Conservation (phyloP, 2,888 invertebrate genomes). For the Andrena hattorfiana region DNA sequence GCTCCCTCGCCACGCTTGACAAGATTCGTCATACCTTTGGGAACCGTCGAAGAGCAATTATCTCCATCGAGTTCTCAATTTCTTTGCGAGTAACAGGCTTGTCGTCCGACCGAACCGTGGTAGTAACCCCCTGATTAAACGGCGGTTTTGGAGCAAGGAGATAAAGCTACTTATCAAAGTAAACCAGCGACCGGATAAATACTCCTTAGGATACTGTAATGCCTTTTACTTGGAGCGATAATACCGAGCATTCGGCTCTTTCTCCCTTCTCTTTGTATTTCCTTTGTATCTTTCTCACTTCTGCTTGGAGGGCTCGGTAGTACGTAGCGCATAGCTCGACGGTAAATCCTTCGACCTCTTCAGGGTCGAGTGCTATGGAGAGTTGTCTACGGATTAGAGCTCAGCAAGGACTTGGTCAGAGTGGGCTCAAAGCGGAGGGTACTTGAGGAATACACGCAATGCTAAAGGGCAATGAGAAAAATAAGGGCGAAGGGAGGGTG, state of each 20-base stretch:
- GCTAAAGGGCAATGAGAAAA: conserved; percentile 64
- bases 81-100: not conserved
- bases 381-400: conserved; percentile 75
- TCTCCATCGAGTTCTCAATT: not conserved
- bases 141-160: conserved; percentile 16
- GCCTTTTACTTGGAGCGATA: conserved; percentile 61
- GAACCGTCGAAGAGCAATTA: no score
- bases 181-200: conserved; percentile 44
- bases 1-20: conserved; percentile 69
- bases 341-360: conserved; percentile 72
- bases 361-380: conserved; percentile 68
- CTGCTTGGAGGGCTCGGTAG: conserved; percentile 44
- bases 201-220: conserved; percentile 58
- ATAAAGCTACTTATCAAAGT: conserved; percentile 34
- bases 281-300: conserved; percentile 45
- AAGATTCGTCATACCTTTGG: conserved; percentile 53
- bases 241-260: conserved; percentile 47
- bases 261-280: conserved; percentile 21
- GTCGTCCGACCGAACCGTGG: not conserved
- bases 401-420: conserved; percentile 68
- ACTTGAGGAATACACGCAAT: conserved; percentile 65
- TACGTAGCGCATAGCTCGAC: conserved; percentile 26
- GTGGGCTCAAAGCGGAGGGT: conserved; percentile 61
- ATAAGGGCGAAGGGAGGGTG: conserved; percentile 36
- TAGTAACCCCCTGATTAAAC: conserved; percentile 3